Evolutionary conservation across 2,797 vertebrate species (phyloP), one percentile per base, ranked within the genome.

Genomic region (Chrosomus eos): DNA sequence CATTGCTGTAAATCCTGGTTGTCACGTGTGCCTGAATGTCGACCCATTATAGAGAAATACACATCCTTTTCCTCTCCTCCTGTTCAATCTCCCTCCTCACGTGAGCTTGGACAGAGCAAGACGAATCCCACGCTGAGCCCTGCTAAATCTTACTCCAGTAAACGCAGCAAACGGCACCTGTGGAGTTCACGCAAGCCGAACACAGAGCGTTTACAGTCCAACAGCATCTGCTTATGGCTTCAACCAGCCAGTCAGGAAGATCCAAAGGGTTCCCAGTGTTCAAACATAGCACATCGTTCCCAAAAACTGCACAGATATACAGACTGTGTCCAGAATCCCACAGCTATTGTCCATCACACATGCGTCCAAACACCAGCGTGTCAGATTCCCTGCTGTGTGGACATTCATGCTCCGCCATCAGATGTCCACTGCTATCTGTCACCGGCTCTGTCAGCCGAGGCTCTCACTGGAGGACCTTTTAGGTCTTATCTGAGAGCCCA

Each of bases 1-100:
- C 89, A 79, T 10, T 93, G 94, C 21, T 94, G 93, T 89, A 95
- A 91, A 88, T 66, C 55, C 23, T 7, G 64, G 7, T 86, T 95
- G 88, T 88, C 90, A 38, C 81, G 87, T 1, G 88, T 95, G 10
- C 83, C 91, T 3, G 83, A 68, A 0, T 94, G 92, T 80, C 70
- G n/a, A 11, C 83, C 86, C 31, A 72, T 94, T 87, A 86, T 93
- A 48, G 87, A 90, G 81, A 91, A 94, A 5, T 94, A 93, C 0
- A 28, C 68, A 43, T 88, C 90, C 0, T 76, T n/a, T 31, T 72
- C 73, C 75, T 77, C 3, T 6, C 60, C 43, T 23, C 78, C 38
- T 10, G 74, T 21, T 48, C 26, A 11, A 7, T 18, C 0, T 55
- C 73, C 38, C 21, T 75, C 45, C 45, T 23, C 60, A 72, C 5